A percentile compares a stretch with the other conserved stretches of the same genome.
phyloP scores from a whole-genome alignment of 2,113 vertebrate genomes.

The Orthonyx spaldingii region DNA sequence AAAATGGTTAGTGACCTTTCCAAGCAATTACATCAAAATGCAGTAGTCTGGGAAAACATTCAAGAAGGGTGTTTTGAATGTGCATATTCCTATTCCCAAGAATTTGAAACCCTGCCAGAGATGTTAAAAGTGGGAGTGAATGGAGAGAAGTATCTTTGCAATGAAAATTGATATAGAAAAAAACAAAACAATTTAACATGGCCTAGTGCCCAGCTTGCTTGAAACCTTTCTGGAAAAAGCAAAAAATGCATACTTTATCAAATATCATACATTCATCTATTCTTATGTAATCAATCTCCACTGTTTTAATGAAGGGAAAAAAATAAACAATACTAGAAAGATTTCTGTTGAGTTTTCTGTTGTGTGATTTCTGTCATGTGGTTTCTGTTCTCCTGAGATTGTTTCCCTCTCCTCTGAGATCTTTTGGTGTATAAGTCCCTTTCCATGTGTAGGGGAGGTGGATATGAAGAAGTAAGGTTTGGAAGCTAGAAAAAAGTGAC shows the following conservation, averaged over 20 bases:
- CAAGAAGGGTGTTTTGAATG: background rate
- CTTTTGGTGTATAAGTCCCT: background rate
- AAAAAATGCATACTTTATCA: background rate
- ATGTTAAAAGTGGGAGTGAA: background rate
- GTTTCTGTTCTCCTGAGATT: background rate
- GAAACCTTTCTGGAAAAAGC: background rate
- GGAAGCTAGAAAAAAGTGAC: background rate
- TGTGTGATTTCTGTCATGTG: background rate
- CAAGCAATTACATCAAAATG: background rate
- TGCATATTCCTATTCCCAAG: background rate
- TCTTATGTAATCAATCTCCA: background rate
- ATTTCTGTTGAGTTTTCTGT: background rate
- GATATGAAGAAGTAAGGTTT: background rate
- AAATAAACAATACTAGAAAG: background rate
- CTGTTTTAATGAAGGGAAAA: background rate
- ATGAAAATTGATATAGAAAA: background rate
- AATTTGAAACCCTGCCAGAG: background rate
- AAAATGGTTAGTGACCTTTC: background rate
- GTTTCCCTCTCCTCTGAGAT: background rate
- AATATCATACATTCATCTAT: background rate
- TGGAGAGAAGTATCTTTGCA: background rate
- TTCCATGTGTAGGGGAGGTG: background rate
- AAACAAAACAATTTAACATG: background rate
- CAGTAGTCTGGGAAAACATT: background rate
- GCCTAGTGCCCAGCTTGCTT: background rate